Base-by-base conservation (phyloP, 1,140 invertebrate species). In the Pentalonia nigronervosa region DNA sequence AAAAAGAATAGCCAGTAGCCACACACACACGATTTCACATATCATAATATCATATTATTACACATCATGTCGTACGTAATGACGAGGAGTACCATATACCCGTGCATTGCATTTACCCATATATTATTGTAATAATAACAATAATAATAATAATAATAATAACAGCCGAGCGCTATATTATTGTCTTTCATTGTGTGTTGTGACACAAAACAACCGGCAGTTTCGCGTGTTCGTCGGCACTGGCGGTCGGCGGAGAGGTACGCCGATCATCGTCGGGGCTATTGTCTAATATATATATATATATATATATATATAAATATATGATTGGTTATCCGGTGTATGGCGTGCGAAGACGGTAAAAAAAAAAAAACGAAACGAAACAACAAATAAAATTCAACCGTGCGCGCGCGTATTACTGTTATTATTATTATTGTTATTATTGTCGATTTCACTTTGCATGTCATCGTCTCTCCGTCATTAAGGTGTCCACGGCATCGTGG, bases 191-290 rank as follows among this genome's bases (percentile, higher is more conserved):
- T 90, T 90, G 88, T 67, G 88, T 67, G 88, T n/a, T 90, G 89
- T 90, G 89, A 90, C 89, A 90, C 53, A 90, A 90, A 90, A 90
- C 89, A 90, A 90, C 89, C 89, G 89, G 41, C 89, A 67, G 47
- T 90, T 67, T 90, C 89, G 89, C 89, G 89, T 90, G 89, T 67
- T 45, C 36, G 50, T 67, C 25, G 88, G 45, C 7, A 34, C 8
- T 20, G 48, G n/a, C 8, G 87, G 47, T 4, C 6, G 30, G 30
- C 17, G 87, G 87, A 36, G 48, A 47, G 45, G 87, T 89, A 56
- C 25, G 21, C 50, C 88, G 88, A 56, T 89, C 88, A 36, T 89
- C 48, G 50, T 41, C 88, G 34, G n/a, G 48, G 88, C 88, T 89
- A 89, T 89, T 90, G 89, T 90, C 21, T 90, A 17, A 60, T 45